Evolutionary conservation across 1,140 invertebrate genomes (phyloP).

Genomic region (Zelostemma sp.): DNA sequence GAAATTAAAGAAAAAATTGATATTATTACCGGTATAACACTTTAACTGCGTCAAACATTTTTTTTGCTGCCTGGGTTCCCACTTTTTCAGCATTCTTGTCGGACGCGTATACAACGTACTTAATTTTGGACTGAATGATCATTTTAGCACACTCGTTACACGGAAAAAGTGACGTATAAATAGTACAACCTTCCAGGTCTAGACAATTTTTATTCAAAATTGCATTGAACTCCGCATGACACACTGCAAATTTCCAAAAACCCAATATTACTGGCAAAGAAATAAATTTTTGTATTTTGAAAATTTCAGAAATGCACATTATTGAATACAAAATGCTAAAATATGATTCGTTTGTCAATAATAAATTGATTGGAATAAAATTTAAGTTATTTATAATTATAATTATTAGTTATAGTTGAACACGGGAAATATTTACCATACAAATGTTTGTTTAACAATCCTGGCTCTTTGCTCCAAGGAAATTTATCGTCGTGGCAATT

Average conservation of each 20-base stretch:
- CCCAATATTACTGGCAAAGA: too few relatives aligned
- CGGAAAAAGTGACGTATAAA: constrained; percentile 92
- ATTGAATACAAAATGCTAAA: too few relatives aligned
- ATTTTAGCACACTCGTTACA: constrained; percentile 98
- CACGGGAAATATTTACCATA: constrained; percentile 81
- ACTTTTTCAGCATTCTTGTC: constrained; percentile 82
- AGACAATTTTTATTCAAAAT: constrained; percentile 91
- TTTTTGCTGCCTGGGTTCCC: constrained; percentile 79
- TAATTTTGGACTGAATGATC: constrained; percentile 95
- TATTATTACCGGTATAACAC: too few relatives aligned
- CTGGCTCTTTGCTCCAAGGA: constrained; percentile 82
- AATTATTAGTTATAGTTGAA: too few relatives aligned
- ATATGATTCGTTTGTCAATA: too few relatives aligned
- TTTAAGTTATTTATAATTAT: too few relatives aligned
- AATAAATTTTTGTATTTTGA: too few relatives aligned
- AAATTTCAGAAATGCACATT: too few relatives aligned
- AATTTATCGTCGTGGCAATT: constrained; percentile 91
- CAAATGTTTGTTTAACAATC: constrained; percentile 75
- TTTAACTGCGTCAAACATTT: constrained; percentile 86
- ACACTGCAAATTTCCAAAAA: constrained; percentile 75
- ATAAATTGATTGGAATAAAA: too few relatives aligned
- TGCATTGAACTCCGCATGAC: constrained; percentile 97
- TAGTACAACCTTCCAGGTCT: constrained; percentile 81
- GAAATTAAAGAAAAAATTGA: too few relatives aligned
- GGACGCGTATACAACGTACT: constrained; percentile 82